Evolutionary conservation across 2,113 vertebrate genomes (phyloP).

Genomic region (Istiophorus platypterus): DNA sequence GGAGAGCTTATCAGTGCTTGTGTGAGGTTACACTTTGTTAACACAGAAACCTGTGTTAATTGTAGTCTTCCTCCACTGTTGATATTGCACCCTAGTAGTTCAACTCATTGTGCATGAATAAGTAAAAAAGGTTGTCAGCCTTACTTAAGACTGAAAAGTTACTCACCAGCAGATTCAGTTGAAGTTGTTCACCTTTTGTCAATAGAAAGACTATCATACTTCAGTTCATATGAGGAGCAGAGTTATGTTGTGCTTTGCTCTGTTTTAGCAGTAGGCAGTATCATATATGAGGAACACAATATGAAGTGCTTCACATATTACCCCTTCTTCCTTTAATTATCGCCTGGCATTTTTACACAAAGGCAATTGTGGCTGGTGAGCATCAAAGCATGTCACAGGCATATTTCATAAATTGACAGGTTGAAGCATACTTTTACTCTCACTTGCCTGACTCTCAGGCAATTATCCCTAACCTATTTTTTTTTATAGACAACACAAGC

Average conservation of each 20-base stretch:
- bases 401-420: conserved; percentile 45
- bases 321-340: conserved; percentile 37
- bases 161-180: neutral
- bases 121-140: neutral
- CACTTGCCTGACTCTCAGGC: conserved; percentile 35
- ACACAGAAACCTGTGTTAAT: neutral
- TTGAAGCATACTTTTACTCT: conserved; percentile 40
- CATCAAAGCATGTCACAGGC: conserved; percentile 52
- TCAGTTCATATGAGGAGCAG: neutral
- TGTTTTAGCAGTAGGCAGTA: conserved; percentile 20
- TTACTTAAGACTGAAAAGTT: neutral
- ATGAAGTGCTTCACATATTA: conserved; percentile 39
- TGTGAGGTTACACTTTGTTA: neutral
- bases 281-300: conserved; percentile 25
- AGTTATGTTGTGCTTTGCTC: neutral
- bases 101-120: neutral
- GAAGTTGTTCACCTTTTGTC: conserved; percentile 4
- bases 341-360: conserved; percentile 14
- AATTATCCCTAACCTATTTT: conserved; percentile 55
- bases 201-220: neutral
- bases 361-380: conserved; percentile 19
- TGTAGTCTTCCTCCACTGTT: neutral
- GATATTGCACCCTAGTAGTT: neutral
- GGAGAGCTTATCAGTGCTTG: neutral
- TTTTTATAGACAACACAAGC: conserved; percentile 22